These are phyloP conservation scores for Drymonia ruficornis DNA, from an alignment of 2,888 invertebrate species.

Conservation along the genomic window DNA sequence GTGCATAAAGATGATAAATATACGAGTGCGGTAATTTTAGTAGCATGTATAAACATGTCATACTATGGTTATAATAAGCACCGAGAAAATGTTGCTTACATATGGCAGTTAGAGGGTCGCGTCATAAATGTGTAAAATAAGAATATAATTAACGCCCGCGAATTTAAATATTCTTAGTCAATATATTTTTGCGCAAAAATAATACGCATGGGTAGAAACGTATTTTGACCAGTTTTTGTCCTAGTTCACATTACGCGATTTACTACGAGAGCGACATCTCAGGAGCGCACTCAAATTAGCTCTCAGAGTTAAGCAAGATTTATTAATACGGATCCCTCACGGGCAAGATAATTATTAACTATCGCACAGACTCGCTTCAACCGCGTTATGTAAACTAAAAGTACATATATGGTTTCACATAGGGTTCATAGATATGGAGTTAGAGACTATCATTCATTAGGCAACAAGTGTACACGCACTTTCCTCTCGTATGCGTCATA, in stretches of 20 bases:
- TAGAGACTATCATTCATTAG: too few relatives aligned
- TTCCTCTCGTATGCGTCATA: not conserved
- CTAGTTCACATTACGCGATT: not conserved
- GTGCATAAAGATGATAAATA: not conserved
- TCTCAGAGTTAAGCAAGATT: too few relatives aligned
- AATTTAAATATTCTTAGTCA: not conserved
- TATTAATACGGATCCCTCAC: too few relatives aligned
- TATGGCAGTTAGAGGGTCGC: not conserved
- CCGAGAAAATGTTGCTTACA: not conserved
- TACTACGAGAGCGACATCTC: too few relatives aligned
- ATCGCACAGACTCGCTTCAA: too few relatives aligned
- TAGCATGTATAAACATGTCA: not conserved
- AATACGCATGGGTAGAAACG: not conserved
- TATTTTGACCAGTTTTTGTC: not conserved
- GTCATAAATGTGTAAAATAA: not conserved
- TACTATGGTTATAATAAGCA: not conserved
- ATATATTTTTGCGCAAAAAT: not conserved
- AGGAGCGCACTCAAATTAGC: too few relatives aligned
- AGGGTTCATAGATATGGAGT: too few relatives aligned
- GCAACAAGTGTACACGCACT: not conserved
- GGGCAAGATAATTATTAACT: too few relatives aligned
- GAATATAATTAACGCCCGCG: not conserved
- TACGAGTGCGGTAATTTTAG: not conserved
- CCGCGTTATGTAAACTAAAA: too few relatives aligned
- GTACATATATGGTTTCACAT: too few relatives aligned